Evolutionary conservation across 2,113 vertebrate genomes (phyloP).

Genomic region (Scomber japonicus): DNA sequence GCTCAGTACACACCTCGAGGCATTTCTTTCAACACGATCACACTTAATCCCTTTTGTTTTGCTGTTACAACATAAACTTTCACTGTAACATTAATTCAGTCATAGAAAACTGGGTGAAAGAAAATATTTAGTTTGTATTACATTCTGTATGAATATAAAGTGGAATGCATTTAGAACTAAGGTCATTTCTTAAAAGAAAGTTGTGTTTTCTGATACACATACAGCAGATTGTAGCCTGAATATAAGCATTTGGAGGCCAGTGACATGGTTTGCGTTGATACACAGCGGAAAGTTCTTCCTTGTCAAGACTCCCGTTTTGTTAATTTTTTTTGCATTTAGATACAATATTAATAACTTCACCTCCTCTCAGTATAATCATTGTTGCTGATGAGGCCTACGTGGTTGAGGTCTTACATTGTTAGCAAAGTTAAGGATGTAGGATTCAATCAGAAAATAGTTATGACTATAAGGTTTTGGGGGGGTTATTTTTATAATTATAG

Average conservation of each 20-base stretch:
- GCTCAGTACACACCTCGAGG: conserved; percentile 40
- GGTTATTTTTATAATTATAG: too few relatives aligned
- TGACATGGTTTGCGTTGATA: neutral
- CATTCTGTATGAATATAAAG: neutral
- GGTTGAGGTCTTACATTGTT: too few relatives aligned
- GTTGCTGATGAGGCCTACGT: too few relatives aligned
- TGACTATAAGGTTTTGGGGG: too few relatives aligned
- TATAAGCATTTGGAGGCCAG: neutral
- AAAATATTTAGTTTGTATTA: neutral
- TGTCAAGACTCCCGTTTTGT: neutral
- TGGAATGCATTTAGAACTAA: neutral
- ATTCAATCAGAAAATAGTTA: too few relatives aligned
- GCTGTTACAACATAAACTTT: conserved; percentile 32
- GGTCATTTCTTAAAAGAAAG: neutral
- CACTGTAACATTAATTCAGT: conserved; percentile 23
- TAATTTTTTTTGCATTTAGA: too few relatives aligned
- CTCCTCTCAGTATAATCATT: too few relatives aligned
- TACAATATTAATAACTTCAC: too few relatives aligned
- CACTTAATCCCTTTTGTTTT: conserved; percentile 29
- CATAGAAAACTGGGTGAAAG: neutral
- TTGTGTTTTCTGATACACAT: neutral
- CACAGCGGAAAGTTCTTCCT: neutral
- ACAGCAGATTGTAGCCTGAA: neutral
- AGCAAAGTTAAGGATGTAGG: too few relatives aligned
- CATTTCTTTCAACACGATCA: conserved; percentile 39